phyloP scores from a whole-genome alignment of 2,113 vertebrate genomes.

The Pipra filicauda region DNA sequence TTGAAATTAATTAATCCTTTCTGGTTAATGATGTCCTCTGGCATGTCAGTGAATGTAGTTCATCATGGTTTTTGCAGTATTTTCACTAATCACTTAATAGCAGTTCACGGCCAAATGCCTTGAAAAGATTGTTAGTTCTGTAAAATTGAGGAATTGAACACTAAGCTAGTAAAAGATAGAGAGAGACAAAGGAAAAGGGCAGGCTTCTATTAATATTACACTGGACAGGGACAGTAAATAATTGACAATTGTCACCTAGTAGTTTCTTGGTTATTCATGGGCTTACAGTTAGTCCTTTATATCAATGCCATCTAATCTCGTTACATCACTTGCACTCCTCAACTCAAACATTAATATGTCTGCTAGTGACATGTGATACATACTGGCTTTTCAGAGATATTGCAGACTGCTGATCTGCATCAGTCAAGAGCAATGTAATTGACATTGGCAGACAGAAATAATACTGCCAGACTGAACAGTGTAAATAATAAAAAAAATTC shows the following conservation, averaged over 20 bases:
- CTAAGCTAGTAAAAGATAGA: neutral
- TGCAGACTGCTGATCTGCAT: constrained; percentile 54
- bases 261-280: constrained; percentile 65
- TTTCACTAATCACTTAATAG: constrained; percentile 35
- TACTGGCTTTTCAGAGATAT: constrained; percentile 58
- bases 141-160: neutral
- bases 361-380: constrained; percentile 49
- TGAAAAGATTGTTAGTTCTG: constrained; percentile 10
- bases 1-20: neutral
- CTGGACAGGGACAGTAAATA: constrained; percentile 67
- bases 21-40: neutral
- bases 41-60: neutral
- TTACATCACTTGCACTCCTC: constrained; percentile 65
- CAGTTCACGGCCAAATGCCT: constrained; percentile 26
- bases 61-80: neutral
- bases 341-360: constrained; percentile 63
- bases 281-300: constrained; percentile 58
- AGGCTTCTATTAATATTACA: constrained; percentile 62
- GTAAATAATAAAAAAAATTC: constrained; percentile 59
- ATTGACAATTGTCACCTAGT: constrained; percentile 65
- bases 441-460: constrained; percentile 65
- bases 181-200: neutral
- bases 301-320: constrained; percentile 63
- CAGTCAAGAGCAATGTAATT: constrained; percentile 66
- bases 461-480: constrained; percentile 47